phyloP scores from a whole-genome alignment of 2,888 invertebrate genomes.

The Agriopis marginaria region DNA sequence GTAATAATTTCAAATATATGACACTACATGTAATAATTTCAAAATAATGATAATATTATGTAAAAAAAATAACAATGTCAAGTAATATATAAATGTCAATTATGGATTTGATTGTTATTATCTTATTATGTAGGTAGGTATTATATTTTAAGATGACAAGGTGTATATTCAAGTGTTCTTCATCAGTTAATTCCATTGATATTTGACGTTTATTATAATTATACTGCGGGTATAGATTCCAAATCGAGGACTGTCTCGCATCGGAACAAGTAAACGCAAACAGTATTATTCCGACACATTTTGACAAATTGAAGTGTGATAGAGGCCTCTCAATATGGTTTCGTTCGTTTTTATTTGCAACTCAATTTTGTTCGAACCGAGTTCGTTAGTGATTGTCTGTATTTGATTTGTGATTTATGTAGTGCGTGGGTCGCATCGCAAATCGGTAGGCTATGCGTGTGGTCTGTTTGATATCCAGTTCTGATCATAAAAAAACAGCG shows the following conservation, averaged over 20 bases:
- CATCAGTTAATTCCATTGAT: background rate
- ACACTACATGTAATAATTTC: no score
- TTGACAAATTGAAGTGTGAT: slow-evolving; percentile 78
- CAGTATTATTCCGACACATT: slow-evolving; percentile 70
- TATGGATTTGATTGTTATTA: no score
- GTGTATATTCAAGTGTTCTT: background rate
- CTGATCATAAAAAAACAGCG: slow-evolving; percentile 2
- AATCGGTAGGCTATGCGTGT: slow-evolving; percentile 65
- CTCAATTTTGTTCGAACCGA: slow-evolving; percentile 74
- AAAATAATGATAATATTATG: no score
- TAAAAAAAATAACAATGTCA: no score
- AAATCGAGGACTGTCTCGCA: slow-evolving; percentile 50
- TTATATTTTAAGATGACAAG: background rate
- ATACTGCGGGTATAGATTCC: slow-evolving; percentile 48
- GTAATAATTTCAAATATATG: no score
- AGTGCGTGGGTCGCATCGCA: slow-evolving; percentile 67
- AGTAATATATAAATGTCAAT: no score
- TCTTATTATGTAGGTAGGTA: no score
- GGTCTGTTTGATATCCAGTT: slow-evolving; percentile 30
- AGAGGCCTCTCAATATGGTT: slow-evolving; percentile 67
- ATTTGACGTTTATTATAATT: background rate
- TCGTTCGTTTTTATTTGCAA: slow-evolving; percentile 74
- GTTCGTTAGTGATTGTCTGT: slow-evolving; percentile 81
- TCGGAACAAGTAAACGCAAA: slow-evolving; percentile 59
- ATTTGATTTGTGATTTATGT: slow-evolving; percentile 77